Conservation (phyloP, 2,113 vertebrate genomes). For the Tauraco erythrolophus region DNA sequence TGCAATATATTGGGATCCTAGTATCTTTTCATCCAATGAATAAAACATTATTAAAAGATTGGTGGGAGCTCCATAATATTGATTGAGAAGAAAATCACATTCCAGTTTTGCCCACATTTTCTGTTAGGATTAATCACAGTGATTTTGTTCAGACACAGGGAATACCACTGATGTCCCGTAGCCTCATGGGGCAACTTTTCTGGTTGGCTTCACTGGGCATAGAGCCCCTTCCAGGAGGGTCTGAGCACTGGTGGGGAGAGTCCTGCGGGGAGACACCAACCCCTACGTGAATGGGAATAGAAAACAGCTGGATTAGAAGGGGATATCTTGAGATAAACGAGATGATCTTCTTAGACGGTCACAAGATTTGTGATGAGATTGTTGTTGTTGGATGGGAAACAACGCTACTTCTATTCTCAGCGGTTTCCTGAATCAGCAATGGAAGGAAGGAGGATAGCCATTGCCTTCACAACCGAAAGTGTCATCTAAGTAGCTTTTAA, state of each 20-base stretch:
- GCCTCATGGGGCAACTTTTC: background rate
- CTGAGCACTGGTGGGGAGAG: background rate
- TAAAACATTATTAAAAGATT: constrained; percentile 32
- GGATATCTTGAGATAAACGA: background rate
- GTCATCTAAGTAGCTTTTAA: background rate
- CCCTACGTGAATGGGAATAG: accelerated
- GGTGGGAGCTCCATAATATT: background rate
- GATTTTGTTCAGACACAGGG: constrained; percentile 36
- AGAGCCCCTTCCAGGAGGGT: background rate
- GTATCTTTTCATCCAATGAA: constrained; percentile 40
- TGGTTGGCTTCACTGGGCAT: background rate
- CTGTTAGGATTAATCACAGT: constrained; percentile 48
- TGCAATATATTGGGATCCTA: background rate
- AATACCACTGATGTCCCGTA: background rate
- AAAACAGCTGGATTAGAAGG: background rate
- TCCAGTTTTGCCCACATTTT: background rate
- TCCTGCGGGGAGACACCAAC: background rate
- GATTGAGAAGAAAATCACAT: constrained; percentile 18
- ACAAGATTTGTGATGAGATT: background rate
- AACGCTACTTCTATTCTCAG: background rate
- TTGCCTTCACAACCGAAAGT: background rate
- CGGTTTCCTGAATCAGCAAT: background rate
- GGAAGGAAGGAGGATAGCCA: background rate
- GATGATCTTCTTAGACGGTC: background rate
- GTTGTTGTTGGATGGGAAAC: background rate